phyloP scores from a whole-genome alignment of 2,888 invertebrate species.

The Fragum fragum region DNA sequence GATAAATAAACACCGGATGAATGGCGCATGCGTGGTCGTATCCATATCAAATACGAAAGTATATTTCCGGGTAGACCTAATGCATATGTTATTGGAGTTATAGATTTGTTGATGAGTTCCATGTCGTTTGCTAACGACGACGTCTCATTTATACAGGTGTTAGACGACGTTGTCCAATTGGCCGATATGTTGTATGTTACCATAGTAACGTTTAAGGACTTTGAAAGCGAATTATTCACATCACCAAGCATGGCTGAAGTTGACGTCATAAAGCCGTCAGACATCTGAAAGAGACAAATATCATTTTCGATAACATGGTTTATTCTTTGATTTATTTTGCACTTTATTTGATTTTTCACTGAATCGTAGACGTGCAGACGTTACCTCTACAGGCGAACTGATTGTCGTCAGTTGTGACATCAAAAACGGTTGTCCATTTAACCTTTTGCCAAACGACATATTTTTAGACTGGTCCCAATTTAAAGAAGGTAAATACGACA shows the following conservation, averaged over 20 bases:
- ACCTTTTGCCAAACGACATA: too few relatives aligned
- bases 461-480: too few relatives aligned
- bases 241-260: conserved; percentile 7
- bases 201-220: conserved; percentile 1
- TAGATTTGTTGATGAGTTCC: conserved; percentile 74
- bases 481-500: too few relatives aligned
- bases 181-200: conserved; percentile 8
- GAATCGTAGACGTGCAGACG: too few relatives aligned
- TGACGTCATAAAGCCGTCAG: neutral
- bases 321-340: too few relatives aligned
- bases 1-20: conserved; percentile 86
- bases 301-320: too few relatives aligned
- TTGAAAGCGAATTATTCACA: conserved; percentile 5
- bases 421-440: too few relatives aligned
- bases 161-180: neutral
- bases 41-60: conserved; percentile 85
- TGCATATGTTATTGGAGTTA: conserved; percentile 83
- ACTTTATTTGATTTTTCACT: too few relatives aligned
- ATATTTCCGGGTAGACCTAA: conserved; percentile 86
- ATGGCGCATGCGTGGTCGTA: conserved; percentile 85
- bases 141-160: conserved; percentile 26
- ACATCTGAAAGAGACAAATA: conserved; percentile 16
- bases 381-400: too few relatives aligned
- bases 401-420: too few relatives aligned
- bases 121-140: conserved; percentile 48